Conservation (phyloP, 2,113 vertebrate species). For the Coracopsis vasa region DNA sequence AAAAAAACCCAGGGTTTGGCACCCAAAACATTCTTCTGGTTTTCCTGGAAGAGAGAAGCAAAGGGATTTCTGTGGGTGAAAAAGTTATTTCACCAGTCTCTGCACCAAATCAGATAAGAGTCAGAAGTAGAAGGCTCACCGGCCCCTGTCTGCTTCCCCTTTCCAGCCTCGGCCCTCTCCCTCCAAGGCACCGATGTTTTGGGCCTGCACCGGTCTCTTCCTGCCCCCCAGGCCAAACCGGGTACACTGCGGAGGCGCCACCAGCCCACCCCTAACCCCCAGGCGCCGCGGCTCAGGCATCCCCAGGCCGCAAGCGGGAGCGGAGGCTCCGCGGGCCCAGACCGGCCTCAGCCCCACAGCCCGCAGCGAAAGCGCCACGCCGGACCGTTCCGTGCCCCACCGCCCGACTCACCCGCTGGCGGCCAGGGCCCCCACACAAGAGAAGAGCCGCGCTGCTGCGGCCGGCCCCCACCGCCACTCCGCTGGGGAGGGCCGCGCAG, state of each 20-base stretch:
- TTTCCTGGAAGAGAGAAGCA: neutral
- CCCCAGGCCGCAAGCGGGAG: neutral
- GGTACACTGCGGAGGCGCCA: neutral
- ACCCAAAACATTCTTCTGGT: neutral
- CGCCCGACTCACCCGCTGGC: neutral
- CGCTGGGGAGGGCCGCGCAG: neutral
- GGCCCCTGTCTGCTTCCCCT: neutral
- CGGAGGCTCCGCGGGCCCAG: neutral
- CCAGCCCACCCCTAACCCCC: neutral
- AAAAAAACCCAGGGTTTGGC: neutral
- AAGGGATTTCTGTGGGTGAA: neutral
- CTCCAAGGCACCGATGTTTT: rapidly evolving
- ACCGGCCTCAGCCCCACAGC: neutral
- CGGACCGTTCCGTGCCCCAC: too few species aligned
- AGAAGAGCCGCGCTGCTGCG: neutral
- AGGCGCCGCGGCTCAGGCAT: neutral
- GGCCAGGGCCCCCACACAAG: neutral
- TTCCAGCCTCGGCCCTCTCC: neutral
- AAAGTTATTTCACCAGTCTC: neutral
- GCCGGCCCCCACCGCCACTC: neutral
- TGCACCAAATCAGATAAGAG: neutral
- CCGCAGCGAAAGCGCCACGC: neutral
- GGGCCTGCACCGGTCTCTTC: neutral
- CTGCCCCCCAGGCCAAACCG: too few species aligned
- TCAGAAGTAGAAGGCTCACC: rapidly evolving